Evolutionary conservation across 2,797 vertebrate species (phyloP).

Genomic region (Lepidocolaptes lacrymiger): DNA sequence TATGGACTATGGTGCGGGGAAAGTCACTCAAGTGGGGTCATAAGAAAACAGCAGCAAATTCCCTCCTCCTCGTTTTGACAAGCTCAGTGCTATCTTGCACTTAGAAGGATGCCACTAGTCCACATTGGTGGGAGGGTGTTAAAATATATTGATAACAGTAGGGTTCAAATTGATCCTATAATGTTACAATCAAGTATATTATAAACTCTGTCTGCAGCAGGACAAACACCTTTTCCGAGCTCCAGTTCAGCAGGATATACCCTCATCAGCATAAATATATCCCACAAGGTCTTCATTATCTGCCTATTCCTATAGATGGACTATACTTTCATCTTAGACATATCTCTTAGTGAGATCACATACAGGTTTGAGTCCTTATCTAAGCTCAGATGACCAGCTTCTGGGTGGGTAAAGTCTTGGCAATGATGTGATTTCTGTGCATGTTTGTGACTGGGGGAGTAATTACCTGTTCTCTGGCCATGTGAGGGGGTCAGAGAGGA

Average conservation of each 20-base stretch:
- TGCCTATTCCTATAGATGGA: background rate
- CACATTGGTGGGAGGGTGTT: background rate
- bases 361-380: background rate
- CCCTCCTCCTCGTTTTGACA: background rate
- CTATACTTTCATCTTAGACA: background rate
- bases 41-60: slow-evolving; percentile 15
- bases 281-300: background rate
- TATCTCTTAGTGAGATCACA: background rate
- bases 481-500: slow-evolving; percentile 56
- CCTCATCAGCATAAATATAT: background rate
- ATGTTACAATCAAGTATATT: background rate
- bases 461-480: slow-evolving; percentile 42
- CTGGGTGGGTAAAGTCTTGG: background rate
- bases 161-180: background rate
- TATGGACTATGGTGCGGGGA: background rate
- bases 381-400: background rate
- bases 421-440: background rate
- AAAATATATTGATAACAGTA: background rate
- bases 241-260: background rate
- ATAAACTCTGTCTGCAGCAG: background rate
- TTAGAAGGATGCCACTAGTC: background rate
- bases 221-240: background rate
- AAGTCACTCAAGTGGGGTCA: background rate
- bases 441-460: background rate
- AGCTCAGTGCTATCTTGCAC: background rate